Conservation (phyloP, 2,797 vertebrate genomes). For the Hipposideros larvatus region DNA sequence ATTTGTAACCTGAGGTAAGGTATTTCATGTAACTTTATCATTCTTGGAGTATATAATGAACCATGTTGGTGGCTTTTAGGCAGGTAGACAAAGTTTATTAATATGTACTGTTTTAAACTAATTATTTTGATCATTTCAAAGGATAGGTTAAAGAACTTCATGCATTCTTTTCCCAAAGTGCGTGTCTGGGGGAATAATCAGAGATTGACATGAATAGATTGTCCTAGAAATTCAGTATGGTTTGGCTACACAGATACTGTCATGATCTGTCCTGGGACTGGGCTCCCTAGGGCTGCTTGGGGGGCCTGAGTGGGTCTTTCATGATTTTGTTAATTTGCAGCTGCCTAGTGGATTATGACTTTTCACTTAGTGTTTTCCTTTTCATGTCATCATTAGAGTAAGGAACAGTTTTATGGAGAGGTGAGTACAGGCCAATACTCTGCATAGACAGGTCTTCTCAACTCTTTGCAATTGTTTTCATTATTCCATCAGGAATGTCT, state of each 20-base stretch:
- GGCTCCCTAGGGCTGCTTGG: background rate
- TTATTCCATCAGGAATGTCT: slow-evolving; percentile 46
- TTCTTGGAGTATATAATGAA: background rate
- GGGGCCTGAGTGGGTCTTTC: background rate
- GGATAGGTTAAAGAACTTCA: slow-evolving; percentile 27
- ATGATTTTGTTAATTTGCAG: slow-evolving; percentile 2
- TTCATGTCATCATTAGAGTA: slow-evolving; percentile 5
- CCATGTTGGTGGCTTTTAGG: background rate
- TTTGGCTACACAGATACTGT: background rate
- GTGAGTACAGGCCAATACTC: background rate
- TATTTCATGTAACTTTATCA: slow-evolving; percentile 29
- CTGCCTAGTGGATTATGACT: slow-evolving; percentile 1
- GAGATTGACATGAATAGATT: background rate
- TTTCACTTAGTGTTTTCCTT: slow-evolving; percentile 38
- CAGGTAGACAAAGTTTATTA: background rate
- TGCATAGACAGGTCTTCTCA: background rate
- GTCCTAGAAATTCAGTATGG: background rate
- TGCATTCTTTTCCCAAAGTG: background rate
- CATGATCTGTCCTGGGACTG: background rate
- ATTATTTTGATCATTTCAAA: slow-evolving; percentile 45
- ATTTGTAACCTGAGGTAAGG: slow-evolving; percentile 29
- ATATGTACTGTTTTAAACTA: slow-evolving; percentile 7
- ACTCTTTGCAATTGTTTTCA: slow-evolving; percentile 10
- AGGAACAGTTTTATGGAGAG: slow-evolving; percentile 21
- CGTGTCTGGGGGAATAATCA: background rate